Evolutionary conservation across 2,888 invertebrate species (phyloP).

Genomic region (Platycheirus rosarum): DNA sequence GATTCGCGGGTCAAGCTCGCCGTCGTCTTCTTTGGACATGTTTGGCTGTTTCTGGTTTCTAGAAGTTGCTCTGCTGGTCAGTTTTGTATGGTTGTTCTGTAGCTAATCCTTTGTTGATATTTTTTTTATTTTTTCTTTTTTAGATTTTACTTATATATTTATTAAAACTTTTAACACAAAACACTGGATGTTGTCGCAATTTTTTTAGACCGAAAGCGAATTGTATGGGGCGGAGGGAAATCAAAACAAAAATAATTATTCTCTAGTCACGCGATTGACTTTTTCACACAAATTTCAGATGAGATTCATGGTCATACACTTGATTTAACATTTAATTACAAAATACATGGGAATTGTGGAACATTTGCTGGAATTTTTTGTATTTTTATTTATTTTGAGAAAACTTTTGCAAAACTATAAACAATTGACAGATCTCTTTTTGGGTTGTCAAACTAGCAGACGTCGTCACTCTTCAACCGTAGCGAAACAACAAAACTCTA

Average conservation of each 20-base stretch:
- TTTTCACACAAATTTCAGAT: conserved; percentile 3
- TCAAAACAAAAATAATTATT: conserved; percentile 23
- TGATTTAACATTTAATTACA: too few relatives aligned
- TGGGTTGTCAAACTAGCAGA: too few relatives aligned
- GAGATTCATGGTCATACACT: too few relatives aligned
- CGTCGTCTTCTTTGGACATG: conserved; percentile 79
- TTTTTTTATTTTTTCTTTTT: too few relatives aligned
- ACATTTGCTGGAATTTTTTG: too few relatives aligned
- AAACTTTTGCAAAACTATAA: conserved; percentile 2
- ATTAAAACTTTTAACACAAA: too few relatives aligned
- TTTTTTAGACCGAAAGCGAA: too few relatives aligned
- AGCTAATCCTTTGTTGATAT: conserved; percentile 6
- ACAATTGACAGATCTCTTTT: conserved; percentile 30
- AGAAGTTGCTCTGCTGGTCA: conserved; percentile 39
- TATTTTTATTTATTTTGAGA: conserved; percentile 1
- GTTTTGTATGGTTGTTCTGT: background rate
- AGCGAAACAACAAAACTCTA: conserved; percentile 22
- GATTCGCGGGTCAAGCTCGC: conserved; percentile 82
- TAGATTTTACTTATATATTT: too few relatives aligned
- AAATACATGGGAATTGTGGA: too few relatives aligned
- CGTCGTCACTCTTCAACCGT: too few relatives aligned
- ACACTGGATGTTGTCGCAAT: too few relatives aligned
- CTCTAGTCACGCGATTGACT: conserved; percentile 12
- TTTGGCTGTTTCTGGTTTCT: background rate
- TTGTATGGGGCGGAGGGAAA: background rate